Conservation (phyloP, 37 sponge, comb jelly and placozoan genomes). For the Halichondria panicea region DNA sequence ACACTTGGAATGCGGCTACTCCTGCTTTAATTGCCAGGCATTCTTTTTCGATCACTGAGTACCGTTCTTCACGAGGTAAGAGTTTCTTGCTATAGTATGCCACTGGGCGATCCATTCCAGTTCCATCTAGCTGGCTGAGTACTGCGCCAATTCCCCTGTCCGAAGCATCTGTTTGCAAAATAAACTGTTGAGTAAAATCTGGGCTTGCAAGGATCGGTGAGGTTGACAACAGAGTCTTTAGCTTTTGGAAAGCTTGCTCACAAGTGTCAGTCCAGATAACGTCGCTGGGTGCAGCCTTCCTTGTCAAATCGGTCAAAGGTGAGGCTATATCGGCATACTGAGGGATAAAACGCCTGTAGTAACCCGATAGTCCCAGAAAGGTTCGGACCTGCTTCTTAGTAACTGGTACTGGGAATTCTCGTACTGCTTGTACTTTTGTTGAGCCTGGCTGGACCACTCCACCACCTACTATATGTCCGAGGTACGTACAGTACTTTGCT, state of each 20-base stretch:
- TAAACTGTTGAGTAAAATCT: conserved; percentile 12
- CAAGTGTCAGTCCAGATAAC: conserved; percentile 26
- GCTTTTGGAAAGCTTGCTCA: conserved; percentile 20
- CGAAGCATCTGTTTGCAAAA: conserved; percentile 54
- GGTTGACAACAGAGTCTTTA: conserved; percentile 20
- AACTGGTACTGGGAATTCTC: conserved; percentile 16
- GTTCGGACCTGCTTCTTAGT: conserved; percentile 46
- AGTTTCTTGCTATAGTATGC: conserved; percentile 37
- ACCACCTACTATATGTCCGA: conserved; percentile 46
- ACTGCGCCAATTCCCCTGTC: conserved; percentile 55
- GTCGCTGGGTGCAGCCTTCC: conserved; percentile 18
- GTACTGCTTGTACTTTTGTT: conserved; percentile 36
- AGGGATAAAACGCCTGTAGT: conserved; percentile 43
- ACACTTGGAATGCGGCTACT: conserved; percentile 25
- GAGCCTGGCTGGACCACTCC: conserved; percentile 35
- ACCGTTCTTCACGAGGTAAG: conserved; percentile 31
- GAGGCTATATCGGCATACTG: conserved; percentile 14
- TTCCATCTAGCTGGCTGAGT: conserved; percentile 31
- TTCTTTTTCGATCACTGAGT: conserved; percentile 37
- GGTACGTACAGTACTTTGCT: conserved; percentile 18
- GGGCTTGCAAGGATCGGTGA: conserved; percentile 29
- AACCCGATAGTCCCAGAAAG: conserved; percentile 55
- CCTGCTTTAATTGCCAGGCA: conserved; percentile 34
- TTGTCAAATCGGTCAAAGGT: conserved; percentile 38
- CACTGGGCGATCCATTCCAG: conserved; percentile 34